Conservation (phyloP, 2,113 vertebrate genomes). For the Lepidothrix coronata region DNA sequence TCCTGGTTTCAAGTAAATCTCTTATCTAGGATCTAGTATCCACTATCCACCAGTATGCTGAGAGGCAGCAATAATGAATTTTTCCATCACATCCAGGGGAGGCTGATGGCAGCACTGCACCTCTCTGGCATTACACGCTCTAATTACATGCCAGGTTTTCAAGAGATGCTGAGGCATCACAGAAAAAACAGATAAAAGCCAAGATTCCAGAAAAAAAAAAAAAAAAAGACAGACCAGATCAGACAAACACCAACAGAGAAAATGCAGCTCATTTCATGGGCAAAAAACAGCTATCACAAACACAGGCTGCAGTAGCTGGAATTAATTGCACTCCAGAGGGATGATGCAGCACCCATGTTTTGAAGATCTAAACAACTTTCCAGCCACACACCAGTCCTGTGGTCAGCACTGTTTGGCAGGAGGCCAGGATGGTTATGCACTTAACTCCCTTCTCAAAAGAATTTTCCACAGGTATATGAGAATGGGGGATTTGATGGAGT, state of each 20-base stretch:
- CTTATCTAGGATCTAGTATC: background rate
- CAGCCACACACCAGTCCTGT: background rate
- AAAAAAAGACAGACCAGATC: fast-evolving
- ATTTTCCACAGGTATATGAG: background rate
- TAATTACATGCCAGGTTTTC: background rate
- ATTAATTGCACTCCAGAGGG: background rate
- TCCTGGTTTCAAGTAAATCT: background rate
- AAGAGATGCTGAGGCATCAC: background rate
- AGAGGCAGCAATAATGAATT: background rate
- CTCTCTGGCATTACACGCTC: background rate
- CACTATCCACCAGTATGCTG: background rate
- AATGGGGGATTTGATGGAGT: background rate
- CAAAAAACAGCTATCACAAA: background rate
- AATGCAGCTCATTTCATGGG: background rate
- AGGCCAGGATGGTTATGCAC: background rate
- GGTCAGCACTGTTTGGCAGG: background rate
- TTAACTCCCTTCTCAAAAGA: background rate
- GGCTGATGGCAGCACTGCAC: background rate
- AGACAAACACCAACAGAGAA: background rate
- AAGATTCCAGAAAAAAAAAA: background rate
- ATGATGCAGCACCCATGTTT: background rate
- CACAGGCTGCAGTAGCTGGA: background rate
- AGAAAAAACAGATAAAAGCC: background rate
- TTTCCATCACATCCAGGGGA: background rate
- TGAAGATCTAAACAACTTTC: background rate